Base-by-base conservation (phyloP, 92 coral and sea anemone genomes). In the Montipora capitata region DNA sequence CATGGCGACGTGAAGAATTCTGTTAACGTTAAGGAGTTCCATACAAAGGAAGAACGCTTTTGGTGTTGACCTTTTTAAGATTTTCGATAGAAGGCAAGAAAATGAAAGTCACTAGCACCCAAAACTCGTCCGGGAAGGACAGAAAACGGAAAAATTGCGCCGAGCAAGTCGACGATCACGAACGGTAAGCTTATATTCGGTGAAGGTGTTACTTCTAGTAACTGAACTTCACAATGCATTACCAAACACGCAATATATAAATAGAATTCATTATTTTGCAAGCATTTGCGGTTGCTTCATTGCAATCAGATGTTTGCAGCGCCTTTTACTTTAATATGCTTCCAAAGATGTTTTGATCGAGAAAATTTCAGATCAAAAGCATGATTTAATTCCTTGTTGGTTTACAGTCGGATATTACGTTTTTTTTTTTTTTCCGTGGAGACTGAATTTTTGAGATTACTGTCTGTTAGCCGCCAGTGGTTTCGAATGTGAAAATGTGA, bases 1-100 rank as follows among this genome's bases (percentile, higher is more conserved):
- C 82, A 81, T 81, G 85, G 85, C 85, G 85, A 81, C 85, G 10
- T 81, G 77, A 69, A 51, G 77, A 81, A 81, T 81, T 68, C 85
- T 68, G 77, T 68, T 45, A 38, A 35, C 20, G 68, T 4, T 39
- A 49, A 62, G 7, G 68, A 52, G 85, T 81, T 38, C 16, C 54
- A 35, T 15, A 18, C 66, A 12, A 15, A 39, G 39, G 77, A 56
- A 69, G 16, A n/a, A 69, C 39, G 56, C 3, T 5, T 27, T 27
- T 52, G 11, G 57, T 65, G 10, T 69, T 7, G 61, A 11, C 12
- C 17, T n/a, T 59, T 45, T 44, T 18, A 45, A 68, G 52, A 68
- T 54, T 81, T 20, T 68, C 70, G 40, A 61, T 63, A 64, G 8
- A 17, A 27, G 40, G 10, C 59, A 42, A 40, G 27, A 58, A 59